phyloP scores from a whole-genome alignment of 2,888 invertebrate species.

The Ophonus ardosiacus region DNA sequence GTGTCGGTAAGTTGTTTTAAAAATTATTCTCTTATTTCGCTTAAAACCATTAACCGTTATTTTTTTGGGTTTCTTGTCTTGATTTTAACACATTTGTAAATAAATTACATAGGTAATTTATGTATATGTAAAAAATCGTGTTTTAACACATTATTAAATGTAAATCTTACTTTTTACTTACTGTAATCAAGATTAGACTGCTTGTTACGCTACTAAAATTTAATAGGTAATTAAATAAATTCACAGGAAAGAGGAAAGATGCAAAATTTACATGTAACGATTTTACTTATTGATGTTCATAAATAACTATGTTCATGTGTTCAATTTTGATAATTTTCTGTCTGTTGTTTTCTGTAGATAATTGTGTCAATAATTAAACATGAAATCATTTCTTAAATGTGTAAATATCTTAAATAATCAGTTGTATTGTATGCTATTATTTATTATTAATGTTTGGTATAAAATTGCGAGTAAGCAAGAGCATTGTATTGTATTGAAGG shows the following conservation, averaged over 20 bases:
- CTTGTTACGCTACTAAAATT: constrained; percentile 10
- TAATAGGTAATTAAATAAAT: constrained; percentile 16
- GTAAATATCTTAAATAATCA: constrained; percentile 17
- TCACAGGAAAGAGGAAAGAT: background rate
- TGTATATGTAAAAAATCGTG: too few species aligned
- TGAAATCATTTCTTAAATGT: background rate
- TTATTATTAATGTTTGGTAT: background rate
- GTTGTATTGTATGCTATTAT: background rate
- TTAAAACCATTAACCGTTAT: too few species aligned
- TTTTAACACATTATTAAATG: constrained; percentile 1
- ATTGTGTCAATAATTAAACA: constrained; percentile 5
- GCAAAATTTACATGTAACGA: background rate
- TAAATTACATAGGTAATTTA: background rate
- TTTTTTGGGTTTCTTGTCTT: background rate
- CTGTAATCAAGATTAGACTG: constrained; percentile 19
- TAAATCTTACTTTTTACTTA: background rate
- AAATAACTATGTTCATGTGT: background rate
- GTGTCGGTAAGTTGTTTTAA: too few species aligned
- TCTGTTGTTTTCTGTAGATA: constrained; percentile 9
- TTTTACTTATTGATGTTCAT: background rate
- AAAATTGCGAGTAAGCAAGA: background rate
- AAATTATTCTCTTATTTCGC: too few species aligned
- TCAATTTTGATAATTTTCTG: constrained; percentile 12
- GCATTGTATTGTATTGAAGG: background rate
- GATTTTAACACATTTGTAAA: background rate